Evolutionary conservation across 2,113 vertebrate genomes (phyloP).

Genomic region (Mandrillus leucophaeus): DNA sequence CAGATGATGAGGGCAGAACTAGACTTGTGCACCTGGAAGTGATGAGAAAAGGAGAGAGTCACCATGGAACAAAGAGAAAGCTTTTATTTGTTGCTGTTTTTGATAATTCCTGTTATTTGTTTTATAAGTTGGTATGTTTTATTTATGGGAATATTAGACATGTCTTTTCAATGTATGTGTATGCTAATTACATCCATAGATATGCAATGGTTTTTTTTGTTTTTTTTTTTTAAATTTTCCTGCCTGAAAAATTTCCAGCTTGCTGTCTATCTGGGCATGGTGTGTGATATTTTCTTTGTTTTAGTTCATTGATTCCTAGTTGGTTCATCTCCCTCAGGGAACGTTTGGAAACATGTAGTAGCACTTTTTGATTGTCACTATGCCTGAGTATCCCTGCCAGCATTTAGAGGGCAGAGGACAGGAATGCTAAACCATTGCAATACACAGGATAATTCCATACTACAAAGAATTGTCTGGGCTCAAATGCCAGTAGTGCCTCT

Average conservation of each 20-base stretch:
- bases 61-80: neutral
- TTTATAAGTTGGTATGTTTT: neutral
- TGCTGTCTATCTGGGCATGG: neutral
- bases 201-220: neutral
- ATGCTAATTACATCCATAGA: neutral
- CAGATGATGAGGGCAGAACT: neutral
- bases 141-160: neutral
- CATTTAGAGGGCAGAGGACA: neutral
- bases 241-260: neutral
- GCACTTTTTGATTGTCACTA: neutral
- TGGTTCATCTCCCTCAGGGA: neutral
- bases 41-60: neutral
- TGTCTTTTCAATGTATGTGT: neutral
- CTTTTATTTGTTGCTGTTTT: neutral
- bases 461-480: neutral
- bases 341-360: neutral
- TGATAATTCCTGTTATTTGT: neutral
- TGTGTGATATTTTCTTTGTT: neutral
- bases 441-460: neutral
- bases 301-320: neutral
- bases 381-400: neutral
- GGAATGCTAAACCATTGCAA: neutral
- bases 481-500: neutral
- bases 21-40: neutral
- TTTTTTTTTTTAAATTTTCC: neutral